These are phyloP conservation scores for Anableps anableps DNA, from an alignment of 2,797 vertebrate genomes.

Conservation along the genomic window DNA sequence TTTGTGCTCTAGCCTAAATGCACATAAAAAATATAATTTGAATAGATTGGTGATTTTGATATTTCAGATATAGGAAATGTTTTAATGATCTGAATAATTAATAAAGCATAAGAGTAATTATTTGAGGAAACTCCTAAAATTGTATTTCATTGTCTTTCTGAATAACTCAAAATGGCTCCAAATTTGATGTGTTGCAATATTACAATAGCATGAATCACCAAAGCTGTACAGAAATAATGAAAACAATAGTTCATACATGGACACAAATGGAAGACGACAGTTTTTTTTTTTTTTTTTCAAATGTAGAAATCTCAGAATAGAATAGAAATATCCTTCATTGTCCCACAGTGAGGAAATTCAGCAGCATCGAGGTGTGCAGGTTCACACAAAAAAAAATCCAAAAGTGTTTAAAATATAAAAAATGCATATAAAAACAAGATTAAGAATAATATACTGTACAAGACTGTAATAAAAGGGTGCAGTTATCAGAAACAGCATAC, in stretches of 20 bases:
- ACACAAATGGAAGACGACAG: background rate
- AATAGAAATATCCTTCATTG: too few relatives aligned
- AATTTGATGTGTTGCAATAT: background rate
- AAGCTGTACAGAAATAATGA: background rate
- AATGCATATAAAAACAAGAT: too few relatives aligned
- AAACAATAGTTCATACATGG: background rate
- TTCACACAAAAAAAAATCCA: too few relatives aligned
- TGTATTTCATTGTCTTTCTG: background rate
- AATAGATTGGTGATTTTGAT: too few relatives aligned
- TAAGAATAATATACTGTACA: too few relatives aligned
- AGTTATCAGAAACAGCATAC: background rate
- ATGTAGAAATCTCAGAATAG: too few relatives aligned
- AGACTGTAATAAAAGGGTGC: too few relatives aligned
- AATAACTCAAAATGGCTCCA: background rate
- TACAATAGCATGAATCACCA: background rate
- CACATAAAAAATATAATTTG: background rate
- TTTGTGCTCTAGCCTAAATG: slow-evolving; percentile 18
- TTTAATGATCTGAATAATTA: background rate
- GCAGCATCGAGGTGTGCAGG: too few relatives aligned
- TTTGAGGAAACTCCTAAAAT: background rate
- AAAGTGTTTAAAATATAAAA: too few relatives aligned
- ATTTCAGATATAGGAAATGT: background rate
- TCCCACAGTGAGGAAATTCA: too few relatives aligned
- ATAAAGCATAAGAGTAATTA: background rate
- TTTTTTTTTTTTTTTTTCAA: too few relatives aligned